Base-by-base conservation (phyloP, 2,888 invertebrate genomes). In the Nomada flava region DNA sequence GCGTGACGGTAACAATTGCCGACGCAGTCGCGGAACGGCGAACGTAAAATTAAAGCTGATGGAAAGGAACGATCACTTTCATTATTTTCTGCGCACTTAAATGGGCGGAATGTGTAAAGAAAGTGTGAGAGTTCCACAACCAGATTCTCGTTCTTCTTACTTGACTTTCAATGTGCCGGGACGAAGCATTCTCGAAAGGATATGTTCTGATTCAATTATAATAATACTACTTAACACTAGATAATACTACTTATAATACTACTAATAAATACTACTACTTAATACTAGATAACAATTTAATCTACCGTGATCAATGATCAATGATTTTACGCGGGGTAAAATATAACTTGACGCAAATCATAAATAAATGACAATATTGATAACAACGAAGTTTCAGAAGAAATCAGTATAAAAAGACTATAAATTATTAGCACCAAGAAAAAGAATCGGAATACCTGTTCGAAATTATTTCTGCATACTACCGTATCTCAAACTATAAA, bases 1-100 rank as follows among this genome's bases (percentile, higher is more conserved):
- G 87, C 88, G 88, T 87, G 88, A 86, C 79, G 63, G 67, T 83
- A 86, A 84, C 79, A 86, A 82, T 86, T 79, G 71, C 26, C 60
- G 20, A 15, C 69, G 47, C 77, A 65, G 74, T 83, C 72, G 70
- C 55, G 74, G 52, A 77, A 62, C 65, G 68, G 29, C 64, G 44
- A 63, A 60, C 47, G 63, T 59, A 65, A 76, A 74, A 81, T 82
- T 84, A 70, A 76, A 79, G 70, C 62, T 82, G 79, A 83, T 82
- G 79, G 64, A 68, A 82, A 50, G 36, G 69, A 60, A 70, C 60
- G 64, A 60, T 68, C 57, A 60, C 64, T 29, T 62, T 73, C 73
- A 15, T 68, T 70, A 65, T 71, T 73, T 73, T 76, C 79, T 65
- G n/a, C 47, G 64, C 55, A 23, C 23, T 76, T 69, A 79, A 36